phyloP scores from a whole-genome alignment of 1,140 invertebrate genomes.

The Spodoptera litura region DNA sequence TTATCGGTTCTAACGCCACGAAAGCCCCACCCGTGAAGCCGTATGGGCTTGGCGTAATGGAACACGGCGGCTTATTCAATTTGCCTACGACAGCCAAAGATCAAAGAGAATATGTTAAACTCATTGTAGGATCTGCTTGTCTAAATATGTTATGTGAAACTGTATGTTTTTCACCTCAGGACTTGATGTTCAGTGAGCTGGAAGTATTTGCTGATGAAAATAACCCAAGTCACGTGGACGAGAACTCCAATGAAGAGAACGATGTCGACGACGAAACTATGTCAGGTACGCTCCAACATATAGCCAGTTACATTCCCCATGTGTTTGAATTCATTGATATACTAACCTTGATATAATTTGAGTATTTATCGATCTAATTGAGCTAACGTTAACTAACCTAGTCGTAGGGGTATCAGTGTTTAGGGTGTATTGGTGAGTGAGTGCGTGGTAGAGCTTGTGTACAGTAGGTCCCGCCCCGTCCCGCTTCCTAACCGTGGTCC shows the following conservation, averaged over 20 bases:
- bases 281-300: conserved; percentile 87
- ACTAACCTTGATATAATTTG: not conserved
- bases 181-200: conserved; percentile 89
- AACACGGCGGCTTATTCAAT: too few species aligned
- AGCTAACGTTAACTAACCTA: not conserved
- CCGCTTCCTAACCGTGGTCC: conserved; percentile 21
- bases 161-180: conserved; percentile 77
- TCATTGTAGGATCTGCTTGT: too few species aligned
- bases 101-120: too few species aligned
- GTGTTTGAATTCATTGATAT: not conserved
- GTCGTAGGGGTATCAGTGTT: not conserved
- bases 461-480: not conserved
- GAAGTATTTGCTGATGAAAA: conserved; percentile 89
- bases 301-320: not conserved
- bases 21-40: too few species aligned
- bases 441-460: not conserved
- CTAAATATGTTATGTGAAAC: too few species aligned
- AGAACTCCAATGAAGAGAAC: conserved; percentile 92
- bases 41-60: too few species aligned
- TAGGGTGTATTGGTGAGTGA: conserved; percentile 4
- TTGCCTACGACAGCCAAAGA: too few species aligned
- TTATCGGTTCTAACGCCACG: not conserved
- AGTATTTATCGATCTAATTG: not conserved
- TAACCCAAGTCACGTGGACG: conserved; percentile 75
- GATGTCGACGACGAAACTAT: conserved; percentile 94